Evolutionary conservation across 2,888 invertebrate genomes (phyloP).

Genomic region (Sesia bembeciformis): DNA sequence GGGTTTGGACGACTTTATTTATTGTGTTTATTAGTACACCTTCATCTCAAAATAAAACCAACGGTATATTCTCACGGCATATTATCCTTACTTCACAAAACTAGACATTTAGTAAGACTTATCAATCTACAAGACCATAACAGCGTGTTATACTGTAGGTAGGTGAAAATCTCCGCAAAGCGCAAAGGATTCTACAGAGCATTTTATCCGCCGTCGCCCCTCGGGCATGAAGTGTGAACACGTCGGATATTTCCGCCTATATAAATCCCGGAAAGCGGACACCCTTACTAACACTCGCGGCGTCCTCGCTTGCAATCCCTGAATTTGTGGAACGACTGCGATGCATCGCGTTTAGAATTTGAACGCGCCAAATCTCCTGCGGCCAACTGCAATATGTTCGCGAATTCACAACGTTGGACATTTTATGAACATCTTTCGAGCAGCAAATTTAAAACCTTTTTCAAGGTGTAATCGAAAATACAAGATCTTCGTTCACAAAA

Average conservation of each 20-base stretch:
- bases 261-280: conserved; percentile 58
- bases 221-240: conserved; percentile 53
- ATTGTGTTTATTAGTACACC: too few relatives aligned
- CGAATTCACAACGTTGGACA: too few relatives aligned
- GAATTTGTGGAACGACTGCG: conserved; percentile 51
- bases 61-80: too few relatives aligned
- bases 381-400: background rate
- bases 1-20: too few relatives aligned
- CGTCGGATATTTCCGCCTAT: conserved; percentile 56
- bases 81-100: too few relatives aligned
- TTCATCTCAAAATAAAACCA: too few relatives aligned
- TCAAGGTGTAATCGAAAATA: too few relatives aligned
- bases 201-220: conserved; percentile 43
- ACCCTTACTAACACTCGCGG: conserved; percentile 46
- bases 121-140: background rate
- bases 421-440: too few relatives aligned
- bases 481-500: conserved; percentile 6
- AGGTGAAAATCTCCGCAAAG: background rate
- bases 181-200: conserved; percentile 11
- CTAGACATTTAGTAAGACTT: background rate
- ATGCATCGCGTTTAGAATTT: conserved; percentile 46
- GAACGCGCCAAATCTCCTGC: conserved; percentile 37
- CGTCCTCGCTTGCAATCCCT: conserved; percentile 41
- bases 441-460: too few relatives aligned
- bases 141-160: background rate